Base-by-base conservation (phyloP, 2,888 invertebrate species). In the Rugalucina vietnamica region DNA sequence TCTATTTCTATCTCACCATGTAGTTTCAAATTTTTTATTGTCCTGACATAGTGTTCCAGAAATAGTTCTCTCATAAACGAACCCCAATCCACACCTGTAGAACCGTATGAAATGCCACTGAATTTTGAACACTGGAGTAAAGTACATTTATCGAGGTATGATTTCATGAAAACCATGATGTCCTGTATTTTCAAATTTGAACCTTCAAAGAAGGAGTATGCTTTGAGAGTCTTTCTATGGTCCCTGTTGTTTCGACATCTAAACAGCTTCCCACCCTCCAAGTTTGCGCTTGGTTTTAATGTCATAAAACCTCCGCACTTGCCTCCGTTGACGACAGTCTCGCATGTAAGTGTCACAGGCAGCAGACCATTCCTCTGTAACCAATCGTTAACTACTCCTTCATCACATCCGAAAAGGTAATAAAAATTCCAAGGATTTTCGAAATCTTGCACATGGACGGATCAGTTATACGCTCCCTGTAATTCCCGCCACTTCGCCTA, bases 361-460 rank as follows among this genome's bases (percentile, higher is more conserved):
- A 65, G 34, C 3, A 65, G 65, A 10, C 65, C 4, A 65, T 65
- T 65, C 4, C 21, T 2, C 21, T 65, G 65, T 34, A 65, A 34
- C 65, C 65, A 65, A 4, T 65, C 65, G 1, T 4, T 34, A 1
- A 65, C 21, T 1, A 65, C 18, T 12, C 18, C 21, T 3, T 65
- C 65, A 34, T 1, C 34, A 34, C 65, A 10, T 2, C 65, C 32
- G 21, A 65, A 65, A 4, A 65, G 34, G 34, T 34, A 34, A 18
- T 34, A 65, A 18, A 65, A 65, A 65, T 34, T 65, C 65, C 65
- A 65, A 2, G 65, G 65, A 65, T 65, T 65, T 65, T 12, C 65
- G 34, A 65, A 65, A 65, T 65, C 65, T 18, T 65, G 32, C 4
- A 65, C 3, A 10, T 1, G 4, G 21, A 65, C 14, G 65, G 10